Evolutionary conservation across 1,140 invertebrate genomes (phyloP).

Genomic region (Adoxophyes honmai): DNA sequence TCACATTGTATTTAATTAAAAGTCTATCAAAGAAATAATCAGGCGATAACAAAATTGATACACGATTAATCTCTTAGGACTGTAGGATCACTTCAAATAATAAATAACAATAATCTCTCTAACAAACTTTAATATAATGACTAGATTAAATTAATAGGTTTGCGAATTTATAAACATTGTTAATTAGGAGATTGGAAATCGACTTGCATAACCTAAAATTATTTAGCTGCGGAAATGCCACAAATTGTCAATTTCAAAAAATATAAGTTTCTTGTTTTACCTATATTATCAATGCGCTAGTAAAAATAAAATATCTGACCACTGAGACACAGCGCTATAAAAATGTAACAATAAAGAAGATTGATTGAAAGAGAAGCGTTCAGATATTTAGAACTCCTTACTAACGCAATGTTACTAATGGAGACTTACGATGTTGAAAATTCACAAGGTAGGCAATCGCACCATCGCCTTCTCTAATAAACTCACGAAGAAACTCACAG

Average conservation of each 20-base stretch:
- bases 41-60: constrained; percentile 46
- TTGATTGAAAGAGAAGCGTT: neutral
- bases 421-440: no score
- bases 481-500: constrained; percentile 58
- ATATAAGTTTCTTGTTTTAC: no score
- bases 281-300: neutral
- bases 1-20: constrained; percentile 58
- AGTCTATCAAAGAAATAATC: constrained; percentile 54
- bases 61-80: constrained; percentile 49
- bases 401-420: neutral
- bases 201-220: constrained; percentile 40
- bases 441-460: no score
- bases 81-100: constrained; percentile 52
- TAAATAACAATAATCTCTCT: constrained; percentile 55
- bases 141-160: constrained; percentile 60
- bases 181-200: constrained; percentile 66
- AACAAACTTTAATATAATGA: constrained; percentile 70
- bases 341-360: no score
- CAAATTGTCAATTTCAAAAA: no score
- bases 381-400: neutral
- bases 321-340: constrained; percentile 3
- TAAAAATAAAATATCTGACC: constrained; percentile 9
- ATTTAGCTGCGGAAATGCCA: no score
- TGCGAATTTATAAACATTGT: constrained; percentile 55
- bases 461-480: constrained; percentile 37